A percentile compares a stretch with the other conserved stretches of the same genome.
Evolutionary conservation across 2,888 invertebrate species (phyloP).

Genomic region (Frankliniella intonsa): DNA sequence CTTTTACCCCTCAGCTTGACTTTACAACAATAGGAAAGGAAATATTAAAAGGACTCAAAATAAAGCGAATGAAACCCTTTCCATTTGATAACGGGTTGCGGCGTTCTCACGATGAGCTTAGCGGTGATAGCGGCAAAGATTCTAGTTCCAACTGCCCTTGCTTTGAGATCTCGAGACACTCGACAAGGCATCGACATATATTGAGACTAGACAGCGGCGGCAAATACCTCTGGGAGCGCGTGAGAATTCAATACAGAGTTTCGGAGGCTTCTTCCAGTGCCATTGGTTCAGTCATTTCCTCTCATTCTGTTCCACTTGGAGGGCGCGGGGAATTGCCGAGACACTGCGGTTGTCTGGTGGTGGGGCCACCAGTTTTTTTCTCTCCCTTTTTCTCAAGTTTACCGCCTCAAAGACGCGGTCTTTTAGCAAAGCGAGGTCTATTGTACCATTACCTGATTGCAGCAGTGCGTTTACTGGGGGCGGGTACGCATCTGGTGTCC

Average conservation of each 20-base stretch:
- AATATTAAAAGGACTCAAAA: too few relatives aligned
- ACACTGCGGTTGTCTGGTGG: background rate
- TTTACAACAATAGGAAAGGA: too few relatives aligned
- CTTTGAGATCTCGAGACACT: too few relatives aligned
- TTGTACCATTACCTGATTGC: background rate
- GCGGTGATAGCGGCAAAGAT: too few relatives aligned
- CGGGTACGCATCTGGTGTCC: too few relatives aligned
- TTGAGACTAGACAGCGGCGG: background rate
- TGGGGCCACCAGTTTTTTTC: background rate
- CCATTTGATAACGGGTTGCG: too few relatives aligned
- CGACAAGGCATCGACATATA: too few relatives aligned
- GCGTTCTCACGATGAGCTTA: too few relatives aligned
- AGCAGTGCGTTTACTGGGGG: background rate
- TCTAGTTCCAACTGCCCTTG: too few relatives aligned
- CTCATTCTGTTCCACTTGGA: background rate
- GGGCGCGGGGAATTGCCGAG: background rate
- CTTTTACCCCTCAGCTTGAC: too few relatives aligned
- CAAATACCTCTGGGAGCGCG: background rate
- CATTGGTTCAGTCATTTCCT: background rate
- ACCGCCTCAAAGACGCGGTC: background rate
- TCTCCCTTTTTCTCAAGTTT: background rate
- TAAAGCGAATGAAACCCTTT: too few relatives aligned
- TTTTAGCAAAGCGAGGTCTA: constrained; percentile 4
- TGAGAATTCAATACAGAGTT: background rate
- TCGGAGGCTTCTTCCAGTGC: background rate